Evolutionary conservation across 2,797 vertebrate genomes (phyloP).

Genomic region (Leptoclinus maculatus): DNA sequence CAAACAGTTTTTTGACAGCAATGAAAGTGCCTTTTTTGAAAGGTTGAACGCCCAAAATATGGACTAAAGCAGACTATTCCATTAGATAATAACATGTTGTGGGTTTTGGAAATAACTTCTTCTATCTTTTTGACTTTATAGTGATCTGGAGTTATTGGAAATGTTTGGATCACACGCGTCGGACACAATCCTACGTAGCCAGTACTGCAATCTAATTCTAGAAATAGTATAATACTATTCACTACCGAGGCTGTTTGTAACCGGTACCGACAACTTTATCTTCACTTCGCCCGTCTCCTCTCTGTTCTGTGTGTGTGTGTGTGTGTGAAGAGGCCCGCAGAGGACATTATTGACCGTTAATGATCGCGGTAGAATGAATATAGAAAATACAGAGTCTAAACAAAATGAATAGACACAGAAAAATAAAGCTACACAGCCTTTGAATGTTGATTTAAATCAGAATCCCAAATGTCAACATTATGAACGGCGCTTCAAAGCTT

Average conservation of each 20-base stretch:
- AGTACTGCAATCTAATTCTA: not conserved
- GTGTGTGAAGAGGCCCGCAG: no score
- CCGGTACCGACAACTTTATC: not conserved
- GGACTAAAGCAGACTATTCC: not conserved
- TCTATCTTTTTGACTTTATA: not conserved
- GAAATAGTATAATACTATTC: not conserved
- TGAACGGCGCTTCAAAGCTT: not conserved
- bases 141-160: not conserved
- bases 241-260: not conserved
- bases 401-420: not conserved
- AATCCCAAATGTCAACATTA: not conserved
- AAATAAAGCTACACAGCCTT: not conserved
- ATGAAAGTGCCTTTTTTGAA: not conserved
- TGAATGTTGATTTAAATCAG: not conserved
- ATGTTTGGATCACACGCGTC: not conserved
- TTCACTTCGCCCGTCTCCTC: not conserved
- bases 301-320: no score
- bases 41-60: not conserved
- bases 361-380: no score
- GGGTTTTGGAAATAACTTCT: not conserved
- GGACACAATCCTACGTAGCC: not conserved
- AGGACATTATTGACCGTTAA: no score
- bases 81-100: not conserved
- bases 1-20: not conserved
- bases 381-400: not conserved